Evolutionary conservation across 2,113 vertebrate genomes (phyloP).

Genomic region (Cromileptes altivelis): DNA sequence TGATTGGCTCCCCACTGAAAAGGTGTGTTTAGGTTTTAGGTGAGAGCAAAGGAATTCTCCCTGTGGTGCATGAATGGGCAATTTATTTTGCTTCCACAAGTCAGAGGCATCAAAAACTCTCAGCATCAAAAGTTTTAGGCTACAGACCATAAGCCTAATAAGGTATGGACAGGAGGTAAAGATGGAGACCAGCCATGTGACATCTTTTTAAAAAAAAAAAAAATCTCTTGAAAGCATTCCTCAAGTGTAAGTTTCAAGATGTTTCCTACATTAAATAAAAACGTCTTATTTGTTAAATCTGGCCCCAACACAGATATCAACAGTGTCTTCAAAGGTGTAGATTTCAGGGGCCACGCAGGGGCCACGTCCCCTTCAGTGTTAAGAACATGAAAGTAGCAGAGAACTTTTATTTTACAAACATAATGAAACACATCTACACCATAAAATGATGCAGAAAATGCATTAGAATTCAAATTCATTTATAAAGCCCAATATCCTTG

Average conservation of each 20-base stretch:
- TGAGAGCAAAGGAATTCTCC: constrained; percentile 56
- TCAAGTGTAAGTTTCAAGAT: not conserved
- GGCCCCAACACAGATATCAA: not conserved
- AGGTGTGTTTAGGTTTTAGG: constrained; percentile 65
- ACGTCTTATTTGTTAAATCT: not conserved
- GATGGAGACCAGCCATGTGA: not conserved
- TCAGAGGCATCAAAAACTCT: constrained; percentile 35
- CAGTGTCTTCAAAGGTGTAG: constrained; percentile 6
- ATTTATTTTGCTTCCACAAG: constrained; percentile 66
- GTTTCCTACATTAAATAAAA: not conserved
- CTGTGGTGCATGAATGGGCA: constrained; percentile 63
- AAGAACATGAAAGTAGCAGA: too few species aligned
- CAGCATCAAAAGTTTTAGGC: constrained; percentile 13
- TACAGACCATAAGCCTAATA: not conserved
- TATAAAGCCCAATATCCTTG: too few species aligned
- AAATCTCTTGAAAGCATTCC: not conserved
- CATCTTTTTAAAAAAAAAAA: too few species aligned
- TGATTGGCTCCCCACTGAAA: constrained; percentile 53
- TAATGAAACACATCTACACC: too few species aligned
- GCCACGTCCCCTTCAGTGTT: too few species aligned
- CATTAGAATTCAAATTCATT: too few species aligned
- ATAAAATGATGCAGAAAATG: too few species aligned
- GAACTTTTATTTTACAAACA: too few species aligned
- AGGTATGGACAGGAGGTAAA: not conserved
- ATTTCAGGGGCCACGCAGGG: too few species aligned